Evolutionary conservation across 2,797 vertebrate genomes (phyloP), one percentile per base, ranked within the genome.

Genomic region (Hydrocynus forskahlii): DNA sequence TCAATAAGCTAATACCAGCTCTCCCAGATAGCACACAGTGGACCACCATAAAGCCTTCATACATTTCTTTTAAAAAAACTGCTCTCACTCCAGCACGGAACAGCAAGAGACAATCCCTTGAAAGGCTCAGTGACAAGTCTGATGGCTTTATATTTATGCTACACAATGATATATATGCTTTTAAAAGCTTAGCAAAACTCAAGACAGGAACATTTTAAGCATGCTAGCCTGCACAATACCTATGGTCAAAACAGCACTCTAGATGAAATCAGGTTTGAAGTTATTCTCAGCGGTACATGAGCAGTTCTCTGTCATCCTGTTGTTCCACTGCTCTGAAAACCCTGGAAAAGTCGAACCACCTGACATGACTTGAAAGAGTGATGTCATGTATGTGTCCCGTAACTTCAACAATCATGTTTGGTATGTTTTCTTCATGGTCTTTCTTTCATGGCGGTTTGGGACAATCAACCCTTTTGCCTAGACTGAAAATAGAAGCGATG

Each of bases 1-100:
- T 92, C 88, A 86, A 86, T 89, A 89, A 91, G 92, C 87, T 92
- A 92, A 92, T 91, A 89, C 85, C 82, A 85, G 81, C 85, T 86
- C 86, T 85, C 83, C 86, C 84, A 83, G 87, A 91, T 89, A 87
- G 82, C 88, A 88, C 84, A 86, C 84, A 62, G 69, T 86, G 85
- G 84, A 67, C 16, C 7, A 2, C 38, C 16, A 19, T 40, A 38
- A 88, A 72, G 81, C 57, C 74, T 81, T 14, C 40, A 84, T 82
- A 84, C 76, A 23, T 7, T 79, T 72, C 69, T 82, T 70, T 66
- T 85, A n/a, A n/a, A 69, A 87, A 91, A 90, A 85, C 75, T 64
- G 80, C 85, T 81, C 25, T 76, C 25, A 43, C 85, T 90, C 84
- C 78, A 84, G n/a, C 40, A 35, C 48, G 57, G 54, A 60, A 45